Conservation (phyloP, 2,113 vertebrate species). For the Xenotilapia longispinis region DNA sequence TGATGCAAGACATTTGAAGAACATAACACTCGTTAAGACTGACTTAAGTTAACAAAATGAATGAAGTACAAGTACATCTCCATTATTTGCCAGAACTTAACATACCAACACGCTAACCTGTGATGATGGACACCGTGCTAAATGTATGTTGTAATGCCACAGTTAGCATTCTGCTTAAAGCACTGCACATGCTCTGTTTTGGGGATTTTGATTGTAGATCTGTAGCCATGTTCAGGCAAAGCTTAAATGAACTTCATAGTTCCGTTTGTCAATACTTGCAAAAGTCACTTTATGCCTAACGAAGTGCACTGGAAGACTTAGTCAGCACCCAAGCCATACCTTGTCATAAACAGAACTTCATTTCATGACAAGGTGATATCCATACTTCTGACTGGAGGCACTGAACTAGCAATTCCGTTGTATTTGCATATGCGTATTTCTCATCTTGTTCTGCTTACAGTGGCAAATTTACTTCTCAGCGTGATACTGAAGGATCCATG, state of each 20-base stretch:
- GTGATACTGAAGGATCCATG: slow-evolving; percentile 20
- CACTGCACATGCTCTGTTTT: neutral
- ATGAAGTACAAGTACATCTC: neutral
- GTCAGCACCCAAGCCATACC: neutral
- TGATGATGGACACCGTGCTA: neutral
- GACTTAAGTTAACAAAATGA: neutral
- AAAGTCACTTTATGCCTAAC: neutral
- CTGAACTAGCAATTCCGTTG: neutral
- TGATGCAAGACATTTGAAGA: neutral
- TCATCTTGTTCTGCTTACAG: slow-evolving; percentile 41
- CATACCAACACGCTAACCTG: neutral
- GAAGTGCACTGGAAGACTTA: neutral
- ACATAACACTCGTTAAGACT: neutral
- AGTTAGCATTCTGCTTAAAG: neutral
- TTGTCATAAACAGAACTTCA: neutral
- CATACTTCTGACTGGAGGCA: neutral
- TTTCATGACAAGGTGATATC: neutral
- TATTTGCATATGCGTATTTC: slow-evolving; percentile 40
- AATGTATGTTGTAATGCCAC: neutral
- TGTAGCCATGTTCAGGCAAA: neutral
- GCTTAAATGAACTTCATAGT: neutral
- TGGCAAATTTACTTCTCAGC: slow-evolving; percentile 32
- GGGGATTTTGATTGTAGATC: neutral
- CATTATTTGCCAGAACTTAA: neutral
- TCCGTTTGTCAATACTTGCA: neutral